Conservation (phyloP, 2,113 vertebrate genomes). For the Pterocles orientalis region DNA sequence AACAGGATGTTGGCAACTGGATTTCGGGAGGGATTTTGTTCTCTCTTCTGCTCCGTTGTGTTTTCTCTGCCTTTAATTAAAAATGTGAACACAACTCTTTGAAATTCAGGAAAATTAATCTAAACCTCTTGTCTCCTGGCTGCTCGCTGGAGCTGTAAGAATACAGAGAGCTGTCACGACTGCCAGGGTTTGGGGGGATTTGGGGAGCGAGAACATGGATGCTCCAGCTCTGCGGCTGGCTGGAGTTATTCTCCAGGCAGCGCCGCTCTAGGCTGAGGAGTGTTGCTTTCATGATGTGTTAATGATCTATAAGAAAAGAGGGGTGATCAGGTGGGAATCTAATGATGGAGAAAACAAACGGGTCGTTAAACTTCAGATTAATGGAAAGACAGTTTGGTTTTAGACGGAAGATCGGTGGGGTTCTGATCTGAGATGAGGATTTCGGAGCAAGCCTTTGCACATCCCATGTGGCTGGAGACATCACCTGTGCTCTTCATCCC, state of each 20-base stretch:
- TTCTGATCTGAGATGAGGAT: accelerated
- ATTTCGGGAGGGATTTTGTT: neutral
- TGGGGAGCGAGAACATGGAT: neutral
- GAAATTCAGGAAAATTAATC: neutral
- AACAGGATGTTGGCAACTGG: neutral
- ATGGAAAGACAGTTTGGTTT: neutral
- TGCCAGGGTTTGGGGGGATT: neutral
- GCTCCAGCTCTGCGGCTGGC: no score
- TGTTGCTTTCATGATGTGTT: neutral
- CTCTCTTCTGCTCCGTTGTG: neutral
- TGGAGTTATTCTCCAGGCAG: neutral
- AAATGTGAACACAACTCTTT: neutral
- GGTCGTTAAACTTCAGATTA: neutral
- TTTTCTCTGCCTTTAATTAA: neutral
- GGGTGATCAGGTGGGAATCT: neutral
- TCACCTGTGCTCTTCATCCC: neutral
- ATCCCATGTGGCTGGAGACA: neutral
- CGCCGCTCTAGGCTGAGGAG: neutral
- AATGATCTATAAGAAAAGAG: neutral
- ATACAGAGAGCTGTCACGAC: neutral
- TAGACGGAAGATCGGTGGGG: neutral
- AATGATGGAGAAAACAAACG: neutral
- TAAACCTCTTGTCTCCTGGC: neutral
- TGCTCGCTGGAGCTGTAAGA: neutral
- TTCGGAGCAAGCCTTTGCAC: accelerated